Base-by-base conservation (phyloP, 2,888 invertebrate species). In the Hirtodrosophila trivittata region DNA sequence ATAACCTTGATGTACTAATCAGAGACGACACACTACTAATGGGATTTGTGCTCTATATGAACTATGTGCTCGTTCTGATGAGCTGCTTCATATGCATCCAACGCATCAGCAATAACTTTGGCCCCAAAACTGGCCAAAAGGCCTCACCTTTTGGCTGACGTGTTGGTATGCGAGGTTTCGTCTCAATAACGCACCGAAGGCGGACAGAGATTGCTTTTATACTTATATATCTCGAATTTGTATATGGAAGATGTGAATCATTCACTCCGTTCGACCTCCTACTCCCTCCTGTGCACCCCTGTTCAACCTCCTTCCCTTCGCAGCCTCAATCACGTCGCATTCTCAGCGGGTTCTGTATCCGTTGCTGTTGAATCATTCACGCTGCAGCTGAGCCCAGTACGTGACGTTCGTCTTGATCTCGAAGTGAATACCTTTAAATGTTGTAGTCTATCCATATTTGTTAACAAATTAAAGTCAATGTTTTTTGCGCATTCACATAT, bases 321-420 rank as follows among this genome's bases (percentile, higher is more conserved):
- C 58, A 62, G 58, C 75, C 76, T 76, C 73, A 73, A 75, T 75
- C 76, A 75, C 76, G 76, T 72, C 58, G 43, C 73, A 56, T 56
- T 67, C 62, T 51, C 73, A 65, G 65, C 49, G 56, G 42, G 32
- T 60, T 59, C 65, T 68, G 55, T 49, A 71, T 62, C 57, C 57
- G 65, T 45, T 58, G 45, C 18, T 25, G 33, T 43, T 74, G 75
- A 74, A 60, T 74, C 75, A 74, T 45, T 58, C 28, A 30, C 8
- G 18, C 39, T 25, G 39, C 39, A 43, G 42, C 49, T 42, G 60
- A 37, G 42, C 30, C 13, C 0, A n/a, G 57, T 75, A 75, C 75
- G 75, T 75, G 75, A 72, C 69, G 43, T 13, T 65, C 51, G 49
- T 51, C 38, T 35, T n/a, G 28, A 49, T 38, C 55, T 59, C 37